Conservation (phyloP, 2,888 invertebrate genomes). For the Halictus ligatus region DNA sequence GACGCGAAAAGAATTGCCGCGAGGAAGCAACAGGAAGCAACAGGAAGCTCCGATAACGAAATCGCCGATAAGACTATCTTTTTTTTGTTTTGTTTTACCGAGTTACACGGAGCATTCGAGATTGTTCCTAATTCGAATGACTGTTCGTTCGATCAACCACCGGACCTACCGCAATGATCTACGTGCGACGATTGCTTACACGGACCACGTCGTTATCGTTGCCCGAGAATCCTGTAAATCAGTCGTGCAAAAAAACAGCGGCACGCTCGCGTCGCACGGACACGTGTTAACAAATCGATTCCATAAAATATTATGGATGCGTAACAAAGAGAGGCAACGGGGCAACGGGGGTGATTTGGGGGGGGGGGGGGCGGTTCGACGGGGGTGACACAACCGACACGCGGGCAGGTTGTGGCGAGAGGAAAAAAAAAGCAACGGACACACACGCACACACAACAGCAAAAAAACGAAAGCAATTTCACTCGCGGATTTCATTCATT, state of each 20-base stretch:
- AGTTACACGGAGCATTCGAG: not conserved
- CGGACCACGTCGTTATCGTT: slow-evolving; percentile 18
- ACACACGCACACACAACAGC: not conserved
- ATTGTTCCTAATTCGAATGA: not conserved
- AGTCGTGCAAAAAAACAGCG: slow-evolving; percentile 17
- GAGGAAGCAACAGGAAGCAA: slow-evolving; percentile 33
- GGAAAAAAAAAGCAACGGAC: not conserved
- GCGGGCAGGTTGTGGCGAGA: slow-evolving; percentile 19
- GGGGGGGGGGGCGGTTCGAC: not conserved
- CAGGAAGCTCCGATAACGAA: not conserved
- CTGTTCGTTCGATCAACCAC: not conserved
- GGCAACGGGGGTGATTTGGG: not conserved
- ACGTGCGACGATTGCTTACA: not conserved
- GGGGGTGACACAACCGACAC: slow-evolving; percentile 35
- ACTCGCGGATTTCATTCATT: slow-evolving; percentile 65
- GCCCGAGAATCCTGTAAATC: slow-evolving; percentile 32
- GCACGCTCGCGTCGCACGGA: slow-evolving; percentile 30
- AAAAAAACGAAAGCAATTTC: slow-evolving; percentile 68
- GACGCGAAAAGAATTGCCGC: slow-evolving; percentile 26
- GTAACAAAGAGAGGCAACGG: slow-evolving; percentile 24
- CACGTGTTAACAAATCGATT: slow-evolving; percentile 69
- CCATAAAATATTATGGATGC: slow-evolving; percentile 66
- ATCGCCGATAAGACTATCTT: not conserved
- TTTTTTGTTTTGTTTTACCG: not conserved
- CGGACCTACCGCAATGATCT: not conserved